Percentiles rank a stretch among this genome's conserved stretches.
These are phyloP conservation scores for Hirudo medicinalis DNA, from an alignment of 1,140 invertebrate genomes.

Conservation along the genomic window DNA sequence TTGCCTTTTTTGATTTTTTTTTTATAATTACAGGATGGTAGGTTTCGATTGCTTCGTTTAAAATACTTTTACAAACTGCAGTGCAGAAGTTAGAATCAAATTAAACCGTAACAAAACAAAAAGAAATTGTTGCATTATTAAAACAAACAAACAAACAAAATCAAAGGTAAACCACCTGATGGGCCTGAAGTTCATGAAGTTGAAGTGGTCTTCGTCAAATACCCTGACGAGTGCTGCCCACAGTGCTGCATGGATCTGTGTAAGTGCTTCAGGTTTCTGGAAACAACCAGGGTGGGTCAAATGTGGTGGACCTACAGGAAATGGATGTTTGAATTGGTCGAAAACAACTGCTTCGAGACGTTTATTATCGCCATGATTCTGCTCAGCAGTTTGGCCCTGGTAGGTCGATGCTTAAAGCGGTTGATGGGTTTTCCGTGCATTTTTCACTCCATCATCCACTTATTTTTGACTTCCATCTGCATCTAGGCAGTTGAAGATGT, in stretches of 20 bases:
- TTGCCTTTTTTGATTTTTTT: background rate
- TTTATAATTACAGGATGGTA: background rate
- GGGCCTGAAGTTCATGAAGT: slow-evolving; percentile 16
- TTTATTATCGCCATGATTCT: slow-evolving; percentile 92
- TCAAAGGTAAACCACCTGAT: background rate
- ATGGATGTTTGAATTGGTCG: slow-evolving; percentile 65
- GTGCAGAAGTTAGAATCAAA: background rate
- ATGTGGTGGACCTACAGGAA: slow-evolving; percentile 78
- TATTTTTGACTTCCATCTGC: slow-evolving; percentile 8
- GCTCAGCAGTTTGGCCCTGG: slow-evolving; percentile 85
- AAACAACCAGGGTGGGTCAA: slow-evolving; percentile 66
- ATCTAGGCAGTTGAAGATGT: slow-evolving; percentile 69
- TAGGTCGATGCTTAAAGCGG: slow-evolving; percentile 33
- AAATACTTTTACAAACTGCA: background rate
- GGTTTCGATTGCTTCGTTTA: background rate
- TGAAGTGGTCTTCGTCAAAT: slow-evolving; percentile 10
- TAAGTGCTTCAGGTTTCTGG: slow-evolving; percentile 20
- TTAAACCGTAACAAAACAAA: background rate
- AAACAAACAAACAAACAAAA: background rate
- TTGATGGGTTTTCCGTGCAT: background rate
- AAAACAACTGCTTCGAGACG: slow-evolving; percentile 96
- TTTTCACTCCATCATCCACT: background rate
- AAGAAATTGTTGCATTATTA: background rate
- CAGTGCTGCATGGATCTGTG: slow-evolving; percentile 10
- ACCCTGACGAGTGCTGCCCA: slow-evolving; percentile 15